phyloP scores from a whole-genome alignment of 2,797 vertebrate species.

The Schizopygopsis pylzovi region DNA sequence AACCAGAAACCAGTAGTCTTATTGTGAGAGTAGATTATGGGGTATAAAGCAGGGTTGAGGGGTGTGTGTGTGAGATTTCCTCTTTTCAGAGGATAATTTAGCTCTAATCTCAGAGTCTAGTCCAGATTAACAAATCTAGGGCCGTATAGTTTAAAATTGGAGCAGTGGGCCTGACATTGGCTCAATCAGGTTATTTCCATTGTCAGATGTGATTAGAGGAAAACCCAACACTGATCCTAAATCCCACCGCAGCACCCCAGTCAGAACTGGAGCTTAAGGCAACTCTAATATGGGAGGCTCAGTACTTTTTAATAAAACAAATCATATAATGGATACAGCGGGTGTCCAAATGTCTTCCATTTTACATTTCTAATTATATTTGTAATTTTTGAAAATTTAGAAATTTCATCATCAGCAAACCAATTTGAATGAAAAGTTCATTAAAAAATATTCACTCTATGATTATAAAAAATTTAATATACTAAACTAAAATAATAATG shows the following conservation, averaged over 20 bases:
- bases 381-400: background rate
- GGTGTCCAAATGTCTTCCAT: background rate
- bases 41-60: constrained; percentile 6
- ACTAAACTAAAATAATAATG: too few species aligned
- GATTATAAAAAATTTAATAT: background rate
- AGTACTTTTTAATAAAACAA: background rate
- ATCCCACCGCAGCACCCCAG: constrained; percentile 40
- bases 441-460: background rate
- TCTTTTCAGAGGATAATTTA: constrained; percentile 58
- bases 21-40: constrained; percentile 54
- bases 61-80: background rate
- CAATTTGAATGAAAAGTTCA: background rate
- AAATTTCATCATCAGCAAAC: background rate
- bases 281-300: background rate
- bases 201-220: constrained; percentile 54
- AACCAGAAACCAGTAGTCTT: background rate
- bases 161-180: constrained; percentile 23
- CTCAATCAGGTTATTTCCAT: constrained; percentile 16
- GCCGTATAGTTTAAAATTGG: constrained; percentile 30
- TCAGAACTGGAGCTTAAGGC: background rate
- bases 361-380: too few species aligned
- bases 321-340: background rate
- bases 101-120: constrained; percentile 64
- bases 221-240: constrained; percentile 16
- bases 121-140: constrained; percentile 65